Evolutionary conservation across 2,797 vertebrate species (phyloP), one percentile per base, ranked within the genome.

Genomic region (Lindbergichthys nudifrons): DNA sequence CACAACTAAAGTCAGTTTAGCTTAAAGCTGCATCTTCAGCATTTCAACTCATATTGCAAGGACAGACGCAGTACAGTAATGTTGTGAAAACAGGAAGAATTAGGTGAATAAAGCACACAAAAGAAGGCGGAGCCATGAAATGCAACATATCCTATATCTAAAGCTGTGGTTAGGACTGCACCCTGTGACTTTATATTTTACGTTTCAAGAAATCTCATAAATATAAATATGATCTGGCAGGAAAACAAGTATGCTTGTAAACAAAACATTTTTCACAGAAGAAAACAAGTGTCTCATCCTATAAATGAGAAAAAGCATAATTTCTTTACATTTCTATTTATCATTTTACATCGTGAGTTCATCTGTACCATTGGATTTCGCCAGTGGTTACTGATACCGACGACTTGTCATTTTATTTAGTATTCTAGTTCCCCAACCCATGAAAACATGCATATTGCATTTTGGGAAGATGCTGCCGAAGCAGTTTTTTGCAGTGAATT

Each of bases 1-100:
- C 48, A 80, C 12, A 68, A 56, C 47, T 41, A 45, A 76, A 39
- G 14, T 63, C 11, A 42, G 6, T 32, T 75, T 3, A 74, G 70
- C 48, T 58, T 32, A 52, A 75, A 81, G 54, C 63, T 50, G 45
- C 18, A 67, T 14, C 14, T 50, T 72, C 1, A 50, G 45, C 45
- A 59, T 69, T 47, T 59, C 19, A 75, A 36, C 30, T 51, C 6
- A 10, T 19, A 42, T 61, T 67, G 8, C 15, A 48, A 36, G 11
- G 57, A 51, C 58, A 57, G 30, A 70, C 15, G 39, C 1, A 21
- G 56, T n/a, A 23, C 51, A 61, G 39, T 10, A 11, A 19, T 43
- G 10, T 39, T 36, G 10, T 62, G 47, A 26, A 65, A 48, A 60
- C 50, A 43, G 32, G 11, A 68, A 61, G 23, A 18, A 12, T 2